phyloP scores from a whole-genome alignment of 2,797 vertebrate genomes.

The Dendrocincla fuliginosa region DNA sequence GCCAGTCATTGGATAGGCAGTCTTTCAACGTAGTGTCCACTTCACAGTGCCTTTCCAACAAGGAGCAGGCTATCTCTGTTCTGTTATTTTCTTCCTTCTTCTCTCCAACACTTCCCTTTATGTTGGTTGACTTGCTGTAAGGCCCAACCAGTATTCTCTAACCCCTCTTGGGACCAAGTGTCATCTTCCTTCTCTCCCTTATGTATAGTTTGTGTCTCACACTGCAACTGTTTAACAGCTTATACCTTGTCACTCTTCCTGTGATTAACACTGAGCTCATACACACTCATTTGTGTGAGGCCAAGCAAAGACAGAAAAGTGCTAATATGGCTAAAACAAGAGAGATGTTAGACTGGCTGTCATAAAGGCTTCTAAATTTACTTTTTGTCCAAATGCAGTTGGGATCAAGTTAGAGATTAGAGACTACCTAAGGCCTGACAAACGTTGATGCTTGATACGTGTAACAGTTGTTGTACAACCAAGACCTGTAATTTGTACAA shows the following conservation, averaged over 20 bases:
- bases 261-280: not conserved
- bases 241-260: not conserved
- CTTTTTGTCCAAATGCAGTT: not conserved
- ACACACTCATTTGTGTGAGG: not conserved
- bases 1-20: not conserved
- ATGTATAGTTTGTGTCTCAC: not conserved
- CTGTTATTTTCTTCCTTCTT: not conserved
- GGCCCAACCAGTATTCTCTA: not conserved
- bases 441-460: fast-evolving
- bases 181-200: not conserved
- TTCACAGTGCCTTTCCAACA: not conserved
- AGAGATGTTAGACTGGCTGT: not conserved
- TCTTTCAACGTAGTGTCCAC: not conserved
- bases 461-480: not conserved
- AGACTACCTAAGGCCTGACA: not conserved
- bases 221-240: not conserved
- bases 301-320: not conserved
- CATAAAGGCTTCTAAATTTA: not conserved
- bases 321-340: not conserved
- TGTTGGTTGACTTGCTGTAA: not conserved
- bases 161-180: not conserved
- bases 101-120: not conserved
- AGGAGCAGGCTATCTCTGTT: not conserved
- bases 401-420: not conserved
- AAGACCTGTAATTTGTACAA: not conserved